Evolutionary conservation across 2,113 vertebrate genomes (phyloP).

Genomic region (Ammodytes marinus): DNA sequence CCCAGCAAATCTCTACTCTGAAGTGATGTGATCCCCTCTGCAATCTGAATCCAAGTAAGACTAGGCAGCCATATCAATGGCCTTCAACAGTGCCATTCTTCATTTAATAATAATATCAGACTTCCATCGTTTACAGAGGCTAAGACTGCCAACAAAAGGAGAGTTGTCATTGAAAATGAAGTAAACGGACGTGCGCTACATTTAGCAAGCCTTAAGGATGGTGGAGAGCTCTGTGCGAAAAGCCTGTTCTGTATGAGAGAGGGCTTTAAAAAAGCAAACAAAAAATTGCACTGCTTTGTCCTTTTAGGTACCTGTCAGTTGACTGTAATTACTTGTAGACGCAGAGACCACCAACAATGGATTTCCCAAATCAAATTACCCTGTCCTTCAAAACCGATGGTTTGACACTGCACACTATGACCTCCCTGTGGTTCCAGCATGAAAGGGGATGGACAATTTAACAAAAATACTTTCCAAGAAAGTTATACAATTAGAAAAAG

Average conservation of each 20-base stretch:
- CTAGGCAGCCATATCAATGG: background rate
- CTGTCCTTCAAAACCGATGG: slow-evolving; percentile 50
- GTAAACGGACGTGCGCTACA: background rate
- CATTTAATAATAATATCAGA: slow-evolving; percentile 2
- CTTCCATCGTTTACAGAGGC: background rate
- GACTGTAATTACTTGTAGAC: slow-evolving; percentile 34
- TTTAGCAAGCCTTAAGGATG: slow-evolving; percentile 1
- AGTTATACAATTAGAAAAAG: background rate
- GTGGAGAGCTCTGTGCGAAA: background rate
- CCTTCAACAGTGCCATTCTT: background rate
- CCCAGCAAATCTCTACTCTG: background rate
- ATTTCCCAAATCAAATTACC: slow-evolving; percentile 48
- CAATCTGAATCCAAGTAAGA: slow-evolving; percentile 3
- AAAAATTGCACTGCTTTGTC: slow-evolving; percentile 16
- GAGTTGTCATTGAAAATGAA: background rate
- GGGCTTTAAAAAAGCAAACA: background rate
- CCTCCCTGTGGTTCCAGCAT: slow-evolving; percentile 23
- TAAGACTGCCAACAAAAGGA: background rate
- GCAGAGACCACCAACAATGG: slow-evolving; percentile 34
- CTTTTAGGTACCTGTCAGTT: slow-evolving; percentile 12
- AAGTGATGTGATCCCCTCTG: background rate
- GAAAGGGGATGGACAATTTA: slow-evolving; percentile 12
- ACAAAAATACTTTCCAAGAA: slow-evolving; percentile 10
- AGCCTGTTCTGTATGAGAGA: background rate
- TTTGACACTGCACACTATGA: slow-evolving; percentile 3